phyloP scores from a whole-genome alignment of 1,140 invertebrate species.

The Temnothorax longispinosus region DNA sequence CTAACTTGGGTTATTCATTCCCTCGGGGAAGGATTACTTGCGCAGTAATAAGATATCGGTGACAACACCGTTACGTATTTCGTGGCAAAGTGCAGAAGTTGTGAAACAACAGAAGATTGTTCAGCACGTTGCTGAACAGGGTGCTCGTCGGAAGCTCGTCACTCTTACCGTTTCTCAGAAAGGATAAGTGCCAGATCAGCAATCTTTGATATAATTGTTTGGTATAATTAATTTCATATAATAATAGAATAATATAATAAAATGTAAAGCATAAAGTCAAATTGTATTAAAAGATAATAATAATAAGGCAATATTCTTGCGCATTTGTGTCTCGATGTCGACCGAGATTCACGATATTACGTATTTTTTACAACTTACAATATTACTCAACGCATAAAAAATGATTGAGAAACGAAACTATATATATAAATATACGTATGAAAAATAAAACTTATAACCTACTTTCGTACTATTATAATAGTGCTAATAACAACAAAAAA shows the following conservation, averaged over 20 bases:
- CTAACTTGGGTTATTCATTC: neutral
- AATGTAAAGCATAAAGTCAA: neutral
- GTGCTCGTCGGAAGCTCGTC: neutral
- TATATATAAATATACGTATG: neutral
- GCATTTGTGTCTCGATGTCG: neutral
- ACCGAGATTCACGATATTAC: neutral
- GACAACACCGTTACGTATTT: neutral
- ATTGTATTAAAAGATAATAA: neutral
- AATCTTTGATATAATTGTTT: neutral
- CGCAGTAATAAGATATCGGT: neutral
- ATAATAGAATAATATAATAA: neutral
- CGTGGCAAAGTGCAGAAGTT: neutral
- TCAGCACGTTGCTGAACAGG: neutral
- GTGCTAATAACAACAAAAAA: neutral
- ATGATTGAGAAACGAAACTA: neutral
- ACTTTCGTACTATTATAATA: neutral
- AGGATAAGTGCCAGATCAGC: neutral
- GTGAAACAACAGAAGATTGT: neutral
- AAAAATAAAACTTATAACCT: neutral
- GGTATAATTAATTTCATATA: neutral
- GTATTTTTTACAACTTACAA: neutral
- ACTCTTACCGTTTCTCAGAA: neutral
- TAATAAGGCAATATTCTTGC: neutral
- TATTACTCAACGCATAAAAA: neutral
- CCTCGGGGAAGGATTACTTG: no score